Conservation (phyloP, 2,797 vertebrate genomes). For the Cryptoprocta ferox region DNA sequence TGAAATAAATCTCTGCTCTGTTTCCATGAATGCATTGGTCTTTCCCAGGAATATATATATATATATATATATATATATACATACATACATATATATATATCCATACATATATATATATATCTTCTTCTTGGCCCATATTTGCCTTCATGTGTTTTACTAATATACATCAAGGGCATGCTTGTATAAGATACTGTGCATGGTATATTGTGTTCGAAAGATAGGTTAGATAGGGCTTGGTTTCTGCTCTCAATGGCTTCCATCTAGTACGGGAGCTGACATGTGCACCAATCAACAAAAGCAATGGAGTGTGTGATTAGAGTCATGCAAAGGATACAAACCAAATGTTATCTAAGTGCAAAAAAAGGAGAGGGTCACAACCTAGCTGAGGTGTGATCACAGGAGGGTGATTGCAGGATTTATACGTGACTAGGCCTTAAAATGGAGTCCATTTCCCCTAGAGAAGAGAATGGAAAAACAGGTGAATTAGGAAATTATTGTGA, state of each 20-base stretch:
- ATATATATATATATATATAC: too few relatives aligned
- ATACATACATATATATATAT: too few relatives aligned
- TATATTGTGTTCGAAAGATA: neutral
- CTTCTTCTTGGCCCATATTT: neutral
- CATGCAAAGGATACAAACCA: neutral
- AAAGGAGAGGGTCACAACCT: neutral
- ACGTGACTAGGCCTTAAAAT: neutral
- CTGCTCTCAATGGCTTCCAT: neutral
- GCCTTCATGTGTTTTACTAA: constrained; percentile 22
- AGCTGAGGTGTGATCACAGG: neutral
- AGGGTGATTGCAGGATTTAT: neutral
- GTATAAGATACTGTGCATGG: neutral
- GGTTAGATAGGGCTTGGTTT: neutral
- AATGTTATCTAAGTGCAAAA: neutral
- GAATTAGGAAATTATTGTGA: neutral
- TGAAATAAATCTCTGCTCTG: constrained; percentile 13
- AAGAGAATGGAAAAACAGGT: neutral
- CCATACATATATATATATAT: neutral
- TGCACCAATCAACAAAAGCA: constrained; percentile 24
- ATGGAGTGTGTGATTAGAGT: neutral
- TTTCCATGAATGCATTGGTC: neutral
- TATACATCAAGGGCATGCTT: neutral
- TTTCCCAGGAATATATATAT: neutral
- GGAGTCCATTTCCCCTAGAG: neutral
- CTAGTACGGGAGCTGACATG: neutral